Conservation (phyloP, 2,113 vertebrate species). For the Zeus faber region DNA sequence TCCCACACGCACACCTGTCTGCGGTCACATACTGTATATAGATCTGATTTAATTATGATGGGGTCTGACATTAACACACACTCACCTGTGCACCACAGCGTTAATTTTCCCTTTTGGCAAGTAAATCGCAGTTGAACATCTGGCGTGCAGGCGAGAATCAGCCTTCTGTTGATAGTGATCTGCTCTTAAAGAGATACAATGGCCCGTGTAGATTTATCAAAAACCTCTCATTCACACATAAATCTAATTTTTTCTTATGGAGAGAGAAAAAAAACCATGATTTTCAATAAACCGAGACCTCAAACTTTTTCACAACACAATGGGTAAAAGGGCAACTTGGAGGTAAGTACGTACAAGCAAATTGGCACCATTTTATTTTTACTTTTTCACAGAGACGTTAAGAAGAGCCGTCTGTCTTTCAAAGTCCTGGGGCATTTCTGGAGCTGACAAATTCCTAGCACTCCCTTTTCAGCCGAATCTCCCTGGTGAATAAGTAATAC, state of each 20-base stretch:
- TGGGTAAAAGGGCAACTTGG: too few species aligned
- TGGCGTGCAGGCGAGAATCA: conserved; percentile 48
- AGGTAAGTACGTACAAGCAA: too few species aligned
- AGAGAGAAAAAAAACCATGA: too few species aligned
- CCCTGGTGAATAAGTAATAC: conserved; percentile 32
- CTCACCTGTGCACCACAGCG: conserved; percentile 45
- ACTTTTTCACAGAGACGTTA: too few species aligned
- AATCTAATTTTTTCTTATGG: too few species aligned
- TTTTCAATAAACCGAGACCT: too few species aligned
- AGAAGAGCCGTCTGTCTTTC: conserved; percentile 7
- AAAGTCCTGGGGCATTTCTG: not conserved
- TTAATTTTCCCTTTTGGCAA: conserved; percentile 38
- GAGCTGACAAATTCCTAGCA: conserved; percentile 31
- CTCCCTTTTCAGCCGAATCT: conserved; percentile 21
- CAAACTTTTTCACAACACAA: too few species aligned
- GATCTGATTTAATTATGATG: conserved; percentile 26
- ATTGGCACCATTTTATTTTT: too few species aligned
- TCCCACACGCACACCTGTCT: not conserved
- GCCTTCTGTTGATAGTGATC: too few species aligned
- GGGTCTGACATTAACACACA: conserved; percentile 30
- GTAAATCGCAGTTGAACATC: conserved; percentile 42
- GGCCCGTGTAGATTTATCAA: not conserved
- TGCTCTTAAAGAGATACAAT: too few species aligned
- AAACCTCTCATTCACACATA: too few species aligned
- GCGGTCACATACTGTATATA: not conserved